A percentile compares a stretch with the other conserved stretches of the same genome.
phyloP scores from a whole-genome alignment of 2,888 invertebrate species.

The Microplitis manilae region DNA sequence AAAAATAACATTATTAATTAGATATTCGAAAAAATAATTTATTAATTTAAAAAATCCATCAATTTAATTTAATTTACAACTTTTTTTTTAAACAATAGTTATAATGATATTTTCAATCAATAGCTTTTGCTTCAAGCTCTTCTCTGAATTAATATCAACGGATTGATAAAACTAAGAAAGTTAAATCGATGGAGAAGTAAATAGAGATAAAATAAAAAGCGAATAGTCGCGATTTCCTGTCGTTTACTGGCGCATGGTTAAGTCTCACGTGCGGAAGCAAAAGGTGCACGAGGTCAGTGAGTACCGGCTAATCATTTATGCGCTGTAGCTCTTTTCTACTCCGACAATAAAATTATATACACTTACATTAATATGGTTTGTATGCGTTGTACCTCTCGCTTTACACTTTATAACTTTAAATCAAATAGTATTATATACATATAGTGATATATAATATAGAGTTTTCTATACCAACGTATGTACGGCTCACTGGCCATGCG shows the following conservation, averaged over 20 bases:
- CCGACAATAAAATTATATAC: slow-evolving; percentile 4
- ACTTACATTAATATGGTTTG: neutral
- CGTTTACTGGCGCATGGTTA: slow-evolving; percentile 34
- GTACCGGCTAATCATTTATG: slow-evolving; percentile 65
- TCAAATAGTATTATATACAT: neutral
- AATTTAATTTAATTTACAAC: too few species aligned
- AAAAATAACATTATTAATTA: too few species aligned
- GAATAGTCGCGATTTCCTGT: slow-evolving; percentile 46
- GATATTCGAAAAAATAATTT: too few species aligned
- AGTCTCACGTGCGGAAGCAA: slow-evolving; percentile 37
- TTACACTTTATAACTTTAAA: neutral
- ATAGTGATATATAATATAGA: slow-evolving; percentile 38
- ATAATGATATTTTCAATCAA: too few species aligned
- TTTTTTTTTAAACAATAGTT: too few species aligned
- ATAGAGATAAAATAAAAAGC: slow-evolving; percentile 3
- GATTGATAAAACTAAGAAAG: too few species aligned
- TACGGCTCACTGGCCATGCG: slow-evolving; percentile 48
- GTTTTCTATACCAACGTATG: slow-evolving; percentile 4
- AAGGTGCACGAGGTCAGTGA: slow-evolving; percentile 64
- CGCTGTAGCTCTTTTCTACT: slow-evolving; percentile 53
- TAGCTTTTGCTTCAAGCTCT: too few species aligned
- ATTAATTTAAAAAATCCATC: too few species aligned
- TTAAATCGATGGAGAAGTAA: too few species aligned
- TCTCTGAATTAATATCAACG: too few species aligned
- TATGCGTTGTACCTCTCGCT: slow-evolving; percentile 14